Percentiles rank a stretch among this genome's conserved stretches.
Conservation (phyloP, 2,113 vertebrate genomes). For the Spermophilus dauricus region DNA sequence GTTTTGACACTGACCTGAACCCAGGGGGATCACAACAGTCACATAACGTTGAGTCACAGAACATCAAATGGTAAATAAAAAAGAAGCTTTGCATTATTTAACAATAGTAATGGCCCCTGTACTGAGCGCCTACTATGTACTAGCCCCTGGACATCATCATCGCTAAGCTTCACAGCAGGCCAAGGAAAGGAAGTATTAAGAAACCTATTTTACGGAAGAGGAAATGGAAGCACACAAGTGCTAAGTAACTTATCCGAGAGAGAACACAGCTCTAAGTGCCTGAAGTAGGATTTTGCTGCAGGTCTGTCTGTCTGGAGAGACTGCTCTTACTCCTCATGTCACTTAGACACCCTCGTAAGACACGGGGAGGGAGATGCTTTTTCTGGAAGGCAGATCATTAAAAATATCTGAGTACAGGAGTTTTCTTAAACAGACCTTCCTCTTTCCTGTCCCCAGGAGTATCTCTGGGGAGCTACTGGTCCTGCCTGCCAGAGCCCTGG, state of each 20-base stretch:
- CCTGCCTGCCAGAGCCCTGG: background rate
- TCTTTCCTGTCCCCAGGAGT: background rate
- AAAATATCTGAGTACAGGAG: background rate
- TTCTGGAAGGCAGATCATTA: background rate
- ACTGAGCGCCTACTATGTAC: background rate
- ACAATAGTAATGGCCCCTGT: too few relatives aligned
- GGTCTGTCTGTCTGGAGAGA: background rate
- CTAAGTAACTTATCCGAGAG: background rate
- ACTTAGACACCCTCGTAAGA: background rate
- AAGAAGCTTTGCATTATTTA: background rate
- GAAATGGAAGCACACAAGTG: background rate
- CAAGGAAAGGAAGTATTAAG: background rate
- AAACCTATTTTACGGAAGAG: background rate
- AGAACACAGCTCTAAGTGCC: background rate
- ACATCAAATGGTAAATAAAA: background rate
- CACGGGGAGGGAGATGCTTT: too few relatives aligned
- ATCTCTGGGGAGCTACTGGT: background rate
- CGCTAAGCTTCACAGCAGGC: background rate
- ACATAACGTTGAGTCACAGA: background rate
- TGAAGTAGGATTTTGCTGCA: background rate
- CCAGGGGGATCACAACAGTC: fast-evolving
- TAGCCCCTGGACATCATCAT: background rate
- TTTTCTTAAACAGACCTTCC: background rate
- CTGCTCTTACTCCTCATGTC: background rate
- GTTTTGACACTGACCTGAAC: background rate